Evolutionary conservation across 2,797 vertebrate genomes (phyloP).

Genomic region (Hippoglossus hippoglossus): DNA sequence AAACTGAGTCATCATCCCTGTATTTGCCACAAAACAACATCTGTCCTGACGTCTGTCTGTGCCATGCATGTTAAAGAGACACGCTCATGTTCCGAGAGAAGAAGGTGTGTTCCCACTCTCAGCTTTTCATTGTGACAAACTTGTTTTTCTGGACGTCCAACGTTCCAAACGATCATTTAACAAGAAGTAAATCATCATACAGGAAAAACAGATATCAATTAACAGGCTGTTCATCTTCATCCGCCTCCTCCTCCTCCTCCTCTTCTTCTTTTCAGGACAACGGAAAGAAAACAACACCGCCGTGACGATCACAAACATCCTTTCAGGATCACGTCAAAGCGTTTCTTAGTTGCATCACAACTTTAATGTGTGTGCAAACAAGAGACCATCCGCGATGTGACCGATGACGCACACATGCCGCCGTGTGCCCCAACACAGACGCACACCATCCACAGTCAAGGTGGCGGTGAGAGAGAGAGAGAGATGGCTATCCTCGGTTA

Average conservation of each 20-base stretch:
- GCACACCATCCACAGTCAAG: conserved; percentile 19
- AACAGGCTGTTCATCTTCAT: neutral
- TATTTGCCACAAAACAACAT: conserved; percentile 43
- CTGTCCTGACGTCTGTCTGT: conserved; percentile 26
- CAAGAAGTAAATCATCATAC: neutral
- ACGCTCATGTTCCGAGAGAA: neutral
- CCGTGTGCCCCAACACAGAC: neutral
- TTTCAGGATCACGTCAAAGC: neutral
- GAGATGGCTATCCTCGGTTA: conserved; percentile 49
- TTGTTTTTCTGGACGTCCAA: conserved; percentile 33
- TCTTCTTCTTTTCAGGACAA: neutral
- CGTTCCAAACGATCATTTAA: neutral
- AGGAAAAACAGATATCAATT: neutral
- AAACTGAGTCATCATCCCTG: conserved; percentile 42
- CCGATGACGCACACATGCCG: conserved; percentile 37
- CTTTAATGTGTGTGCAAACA: conserved; percentile 12
- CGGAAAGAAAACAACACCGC: neutral
- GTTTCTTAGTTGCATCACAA: conserved; percentile 6
- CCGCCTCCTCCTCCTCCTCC: neutral
- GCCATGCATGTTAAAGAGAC: conserved; percentile 5
- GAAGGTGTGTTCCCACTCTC: conserved; percentile 19
- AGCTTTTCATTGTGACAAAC: neutral
- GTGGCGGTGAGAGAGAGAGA: conserved; percentile 29
- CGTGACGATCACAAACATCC: neutral
- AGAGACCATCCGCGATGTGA: neutral